Conservation (phyloP, 1,140 invertebrate species). For the Zaprionus capensis region DNA sequence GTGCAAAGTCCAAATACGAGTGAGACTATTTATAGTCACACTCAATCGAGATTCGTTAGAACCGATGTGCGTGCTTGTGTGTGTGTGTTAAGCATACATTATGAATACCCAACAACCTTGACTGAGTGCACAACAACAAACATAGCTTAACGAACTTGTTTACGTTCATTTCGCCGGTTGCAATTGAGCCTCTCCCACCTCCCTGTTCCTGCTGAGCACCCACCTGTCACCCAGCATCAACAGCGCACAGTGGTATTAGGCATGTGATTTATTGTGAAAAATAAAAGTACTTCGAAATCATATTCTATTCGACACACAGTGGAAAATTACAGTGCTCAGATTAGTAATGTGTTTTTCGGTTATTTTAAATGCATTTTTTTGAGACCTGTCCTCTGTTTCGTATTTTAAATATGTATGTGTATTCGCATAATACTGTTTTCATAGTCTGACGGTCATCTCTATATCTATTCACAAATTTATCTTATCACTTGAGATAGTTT, state of each 20-base stretch:
- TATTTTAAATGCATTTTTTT: neutral
- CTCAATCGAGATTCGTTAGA: constrained; percentile 24
- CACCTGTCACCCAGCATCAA: constrained; percentile 31
- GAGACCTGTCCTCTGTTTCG: neutral
- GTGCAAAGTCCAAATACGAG: constrained; percentile 47
- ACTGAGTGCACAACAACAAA: constrained; percentile 56
- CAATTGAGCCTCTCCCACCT: neutral
- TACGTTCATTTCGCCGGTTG: constrained; percentile 65
- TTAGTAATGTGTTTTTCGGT: neutral
- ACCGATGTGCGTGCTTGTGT: constrained; percentile 3
- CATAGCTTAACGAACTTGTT: constrained; percentile 74
- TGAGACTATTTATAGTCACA: constrained; percentile 41
- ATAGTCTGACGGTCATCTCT: neutral
- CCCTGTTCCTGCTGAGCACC: neutral
- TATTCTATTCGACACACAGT: neutral
- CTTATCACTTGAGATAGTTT: constrained; percentile 40
- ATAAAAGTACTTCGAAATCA: neutral
- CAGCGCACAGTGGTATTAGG: constrained; percentile 38
- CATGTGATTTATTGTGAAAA: constrained; percentile 13
- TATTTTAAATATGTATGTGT: neutral
- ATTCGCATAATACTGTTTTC: neutral
- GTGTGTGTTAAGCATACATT: constrained; percentile 11
- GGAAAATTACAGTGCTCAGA: neutral
- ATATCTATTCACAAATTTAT: constrained; percentile 12
- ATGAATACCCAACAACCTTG: constrained; percentile 54